Base-by-base conservation (phyloP, 2,797 vertebrate species). In the Anguilla marmorata region DNA sequence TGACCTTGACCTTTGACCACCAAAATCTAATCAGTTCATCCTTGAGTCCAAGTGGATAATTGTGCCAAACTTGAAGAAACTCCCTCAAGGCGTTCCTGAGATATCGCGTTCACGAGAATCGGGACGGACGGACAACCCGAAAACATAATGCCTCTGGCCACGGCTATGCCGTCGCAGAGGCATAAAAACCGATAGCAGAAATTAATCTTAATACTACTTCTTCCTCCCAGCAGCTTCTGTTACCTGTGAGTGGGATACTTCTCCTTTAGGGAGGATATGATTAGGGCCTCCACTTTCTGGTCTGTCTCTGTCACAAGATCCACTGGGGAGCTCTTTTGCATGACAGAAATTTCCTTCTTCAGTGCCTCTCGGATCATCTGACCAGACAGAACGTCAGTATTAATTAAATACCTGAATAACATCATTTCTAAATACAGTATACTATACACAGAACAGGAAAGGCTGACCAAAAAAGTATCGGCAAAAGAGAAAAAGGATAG, bases 251-350 rank as follows among this genome's bases (percentile, higher is more conserved):
- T 95, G 7, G 98, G 97, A 91, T 96, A 98, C 90, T 97, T 98
- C 82, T 97, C 95, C 93, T 95, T 97, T 93, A 99, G 94, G 87
- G 95, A 96, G 76, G 96, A 96, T 89, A 98, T 96, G 89, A 99
- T 96, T 93, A 98, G 96, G 89, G 96, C 95, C 93, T 99, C 98
- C 89, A 99, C 97, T 94, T 96, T 97, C 93, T 98, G 98, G 93
- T 99, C 98, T 0, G 98, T 99, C 91, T 96, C 96, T 0, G 98
- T 99, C 92, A 99, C 98, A 89, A 99, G 95, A 94, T 99, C 98
- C 83, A 96, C 97, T 0, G 97, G 96, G 11, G 98, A 98, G 92
- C 98, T 99, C 95, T 99, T 99, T 91, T 97, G 92, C 98, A 97
- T 98, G 92, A 98, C 69, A 33, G 96, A 90, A 87, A 97, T 94